Percentiles rank a stretch among this genome's conserved stretches.
Evolutionary conservation across 2,888 invertebrate species (phyloP).

Genomic region (Biston betularia): DNA sequence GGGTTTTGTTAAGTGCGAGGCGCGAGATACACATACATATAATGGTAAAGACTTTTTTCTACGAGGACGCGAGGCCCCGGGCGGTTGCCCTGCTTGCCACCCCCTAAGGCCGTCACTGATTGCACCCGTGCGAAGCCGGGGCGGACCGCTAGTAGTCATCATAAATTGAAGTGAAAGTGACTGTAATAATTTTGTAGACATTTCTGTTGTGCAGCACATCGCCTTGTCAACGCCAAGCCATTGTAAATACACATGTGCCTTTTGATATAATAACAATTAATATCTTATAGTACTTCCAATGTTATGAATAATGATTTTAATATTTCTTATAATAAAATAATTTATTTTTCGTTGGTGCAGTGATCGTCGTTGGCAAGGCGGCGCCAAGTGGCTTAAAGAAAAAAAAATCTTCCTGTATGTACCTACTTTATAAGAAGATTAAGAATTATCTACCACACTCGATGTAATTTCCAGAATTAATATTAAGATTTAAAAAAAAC

Average conservation of each 20-base stretch:
- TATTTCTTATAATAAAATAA: conserved; percentile 36
- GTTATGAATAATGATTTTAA: conserved; percentile 34
- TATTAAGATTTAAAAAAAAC: not conserved
- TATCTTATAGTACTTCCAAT: conserved; percentile 41
- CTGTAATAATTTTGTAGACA: conserved; percentile 31
- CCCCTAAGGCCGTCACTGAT: too few relatives aligned
- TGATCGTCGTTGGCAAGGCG: conserved; percentile 78
- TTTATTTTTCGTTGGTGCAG: conserved; percentile 70
- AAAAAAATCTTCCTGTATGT: conserved; percentile 58
- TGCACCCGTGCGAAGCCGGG: too few relatives aligned
- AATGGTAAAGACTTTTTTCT: too few relatives aligned
- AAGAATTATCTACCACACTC: not conserved
- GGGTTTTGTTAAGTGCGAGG: too few relatives aligned
- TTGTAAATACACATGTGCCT: conserved; percentile 78
- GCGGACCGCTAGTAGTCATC: too few relatives aligned
- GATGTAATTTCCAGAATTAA: not conserved
- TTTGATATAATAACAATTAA: conserved; percentile 37
- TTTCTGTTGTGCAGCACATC: conserved; percentile 51
- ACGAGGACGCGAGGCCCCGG: too few relatives aligned
- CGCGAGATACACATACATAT: too few relatives aligned
- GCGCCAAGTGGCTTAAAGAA: conserved; percentile 57
- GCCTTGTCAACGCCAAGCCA: conserved; percentile 74
- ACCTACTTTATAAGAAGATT: conserved; percentile 18
- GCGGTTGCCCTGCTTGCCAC: too few relatives aligned
- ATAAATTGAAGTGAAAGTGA: not conserved